These are phyloP conservation scores for Boleophthalmus pectinirostris DNA, from an alignment of 2,113 vertebrate genomes.

Conservation along the genomic window DNA sequence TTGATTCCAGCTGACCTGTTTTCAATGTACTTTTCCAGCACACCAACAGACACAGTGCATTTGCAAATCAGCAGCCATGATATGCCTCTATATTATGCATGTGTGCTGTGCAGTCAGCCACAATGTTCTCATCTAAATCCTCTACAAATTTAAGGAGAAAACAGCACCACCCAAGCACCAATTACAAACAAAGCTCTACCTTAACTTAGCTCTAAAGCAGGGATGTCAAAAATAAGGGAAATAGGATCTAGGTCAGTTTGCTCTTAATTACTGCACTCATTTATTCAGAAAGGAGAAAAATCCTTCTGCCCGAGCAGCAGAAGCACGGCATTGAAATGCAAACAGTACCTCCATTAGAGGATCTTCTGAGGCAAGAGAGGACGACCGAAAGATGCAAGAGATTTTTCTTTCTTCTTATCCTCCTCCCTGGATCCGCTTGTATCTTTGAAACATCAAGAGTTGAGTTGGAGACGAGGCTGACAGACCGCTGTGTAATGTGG, in stretches of 20 bases:
- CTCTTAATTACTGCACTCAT: slow-evolving; percentile 76
- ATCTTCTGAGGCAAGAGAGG: slow-evolving; percentile 50
- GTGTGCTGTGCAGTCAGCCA: slow-evolving; percentile 33
- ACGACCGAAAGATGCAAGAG: slow-evolving; percentile 45
- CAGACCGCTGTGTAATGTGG: slow-evolving; percentile 34
- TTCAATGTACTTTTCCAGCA: slow-evolving; percentile 20
- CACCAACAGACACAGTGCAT: slow-evolving; percentile 13
- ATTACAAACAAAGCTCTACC: slow-evolving; percentile 2
- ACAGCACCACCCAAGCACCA: slow-evolving; percentile 15
- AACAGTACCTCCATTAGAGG: slow-evolving; percentile 67
- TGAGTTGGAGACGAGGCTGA: slow-evolving; percentile 33
- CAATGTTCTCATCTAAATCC: slow-evolving; percentile 37
- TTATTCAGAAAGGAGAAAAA: slow-evolving; percentile 71
- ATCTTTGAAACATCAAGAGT: slow-evolving; percentile 34
- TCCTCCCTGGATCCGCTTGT: slow-evolving; percentile 43
- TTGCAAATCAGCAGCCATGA: slow-evolving; percentile 25
- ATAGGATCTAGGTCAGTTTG: slow-evolving; percentile 73
- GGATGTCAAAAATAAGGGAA: slow-evolving; percentile 43
- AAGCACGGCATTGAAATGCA: slow-evolving; percentile 70
- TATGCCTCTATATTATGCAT: slow-evolving; percentile 31
- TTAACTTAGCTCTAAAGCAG: slow-evolving; percentile 31
- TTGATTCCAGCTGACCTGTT: slow-evolving; percentile 50
- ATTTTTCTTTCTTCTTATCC: slow-evolving; percentile 34
- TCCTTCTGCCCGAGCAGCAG: slow-evolving; percentile 61
- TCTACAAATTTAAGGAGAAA: slow-evolving; percentile 23